phyloP scores from a whole-genome alignment of 2,113 vertebrate genomes.

The Tachycineta bicolor region DNA sequence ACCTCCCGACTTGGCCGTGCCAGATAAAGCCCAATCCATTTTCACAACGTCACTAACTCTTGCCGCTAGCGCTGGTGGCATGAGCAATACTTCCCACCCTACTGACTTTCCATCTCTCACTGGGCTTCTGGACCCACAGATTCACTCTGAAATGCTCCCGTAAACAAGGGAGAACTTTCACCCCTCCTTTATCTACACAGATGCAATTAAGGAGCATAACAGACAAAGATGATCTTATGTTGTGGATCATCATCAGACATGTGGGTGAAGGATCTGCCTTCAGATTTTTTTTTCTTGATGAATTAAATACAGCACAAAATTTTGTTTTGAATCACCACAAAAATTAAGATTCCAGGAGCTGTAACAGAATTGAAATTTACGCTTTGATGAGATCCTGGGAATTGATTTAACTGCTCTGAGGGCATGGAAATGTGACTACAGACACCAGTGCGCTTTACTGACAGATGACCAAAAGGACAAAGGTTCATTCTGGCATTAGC shows the following conservation, averaged over 20 bases:
- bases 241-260: background rate
- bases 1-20: background rate
- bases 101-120: background rate
- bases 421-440: background rate
- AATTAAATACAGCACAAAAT: background rate
- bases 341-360: background rate
- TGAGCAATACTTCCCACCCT: background rate
- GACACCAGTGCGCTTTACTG: background rate
- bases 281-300: background rate
- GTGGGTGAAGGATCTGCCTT: background rate
- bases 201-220: background rate
- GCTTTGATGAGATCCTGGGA: background rate
- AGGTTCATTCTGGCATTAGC: background rate
- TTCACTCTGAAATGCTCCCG: background rate
- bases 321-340: background rate
- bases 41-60: background rate
- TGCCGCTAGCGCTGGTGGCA: accelerated
- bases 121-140: background rate
- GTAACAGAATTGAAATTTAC: background rate
- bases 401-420: background rate
- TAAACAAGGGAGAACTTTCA: background rate
- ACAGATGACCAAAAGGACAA: background rate
- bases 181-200: background rate
- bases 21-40: background rate
- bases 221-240: background rate